Evolutionary conservation across 2,797 vertebrate species (phyloP), one percentile per base, ranked within the genome.

Genomic region (Acrossocheilus fasciatus): DNA sequence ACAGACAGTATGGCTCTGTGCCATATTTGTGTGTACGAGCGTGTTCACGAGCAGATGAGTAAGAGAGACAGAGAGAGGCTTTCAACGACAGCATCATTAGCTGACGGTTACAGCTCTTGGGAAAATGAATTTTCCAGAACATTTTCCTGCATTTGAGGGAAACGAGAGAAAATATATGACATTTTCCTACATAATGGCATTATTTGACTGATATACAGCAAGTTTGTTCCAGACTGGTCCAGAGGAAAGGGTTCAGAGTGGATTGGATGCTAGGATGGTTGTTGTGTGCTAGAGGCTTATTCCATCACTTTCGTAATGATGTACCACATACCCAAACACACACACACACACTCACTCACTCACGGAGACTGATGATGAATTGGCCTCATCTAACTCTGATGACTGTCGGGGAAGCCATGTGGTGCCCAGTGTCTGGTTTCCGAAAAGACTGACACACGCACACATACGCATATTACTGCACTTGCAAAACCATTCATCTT

Each of bases 301-400:
- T 90, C 85, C 89, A 89, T 90, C 89, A 88, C 86, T 83, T 85
- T 86, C 83, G 80, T 85, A 87, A 87, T 88, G 86, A 89, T 85
- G 77, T 74, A 87, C 77, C 74, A 81, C 54, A 89, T 14, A 88
- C 87, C 80, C 75, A 85, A 80, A 84, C 70, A 82, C 82, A 75
- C 88, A 88, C 81, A 85, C 43, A 77, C 87, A 85, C 83, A 81
- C 54, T 81, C 26, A 85, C 83, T 82, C 78, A 82, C 84, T 45
- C 82, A 80, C 30, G 15, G 85, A 89, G 83, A 88, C 85, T n/a
- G 80, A 86, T 89, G 91, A 90, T 88, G 80, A 90, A 91, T 91
- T 88, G 89, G 84, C 82, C 88, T 89, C 88, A 90, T 90, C 89
- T 87, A 86, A 86, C 83, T 88, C 82, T 75, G 68, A 86, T 70